Evolutionary conservation across 2,888 invertebrate species (phyloP), one percentile per base, ranked within the genome.

Genomic region (Aspidapion aeneum): DNA sequence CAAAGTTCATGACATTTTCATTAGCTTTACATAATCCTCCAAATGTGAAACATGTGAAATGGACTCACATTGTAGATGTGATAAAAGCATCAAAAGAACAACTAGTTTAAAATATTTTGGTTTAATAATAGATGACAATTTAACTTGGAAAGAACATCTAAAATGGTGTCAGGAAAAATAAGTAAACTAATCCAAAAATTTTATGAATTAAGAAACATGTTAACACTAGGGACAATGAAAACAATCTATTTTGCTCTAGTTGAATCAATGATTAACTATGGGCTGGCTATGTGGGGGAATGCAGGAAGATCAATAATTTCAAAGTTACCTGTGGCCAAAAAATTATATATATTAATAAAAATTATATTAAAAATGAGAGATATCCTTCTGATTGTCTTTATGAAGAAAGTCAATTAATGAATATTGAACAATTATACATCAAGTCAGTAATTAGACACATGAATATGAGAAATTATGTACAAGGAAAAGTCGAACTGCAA

Each of bases 1-100:
- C 60, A 52, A 60, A 60, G 18, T 52, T 51, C 52, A 21, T 60
- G 22, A 17, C 54, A 18, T 60, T 60, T 58, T 48, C 58, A 18
- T 18, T 58, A 58, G n/a, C 48, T 50, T 9, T 17, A 55, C 21
- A 5, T 17, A 55, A 17, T 20, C n/a, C 3, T 17, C 21, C 55
- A 19, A 20, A 2, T 20, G 1, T 55, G 17, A n/a, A 55, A 9
- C 21, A 55, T 55, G 55, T 21, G 3, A 55, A 55, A 35, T 35
- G 35, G 12, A 12, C 5, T 35, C 12, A 35, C 35, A 35, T 7
- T 35, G 35, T 35, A 12, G 5, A 35, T 35, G 35, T 35, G 35
- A 35, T 12, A 35, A 7, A 12, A 35, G 5, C 3, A 35, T 35
- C 3, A 12, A n/a, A n/a, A 7, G 12, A 35, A 35, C 35, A 35